Evolutionary conservation across 2,888 invertebrate species (phyloP), one percentile per base, ranked within the genome.

Genomic region (Mystacides longicornis): DNA sequence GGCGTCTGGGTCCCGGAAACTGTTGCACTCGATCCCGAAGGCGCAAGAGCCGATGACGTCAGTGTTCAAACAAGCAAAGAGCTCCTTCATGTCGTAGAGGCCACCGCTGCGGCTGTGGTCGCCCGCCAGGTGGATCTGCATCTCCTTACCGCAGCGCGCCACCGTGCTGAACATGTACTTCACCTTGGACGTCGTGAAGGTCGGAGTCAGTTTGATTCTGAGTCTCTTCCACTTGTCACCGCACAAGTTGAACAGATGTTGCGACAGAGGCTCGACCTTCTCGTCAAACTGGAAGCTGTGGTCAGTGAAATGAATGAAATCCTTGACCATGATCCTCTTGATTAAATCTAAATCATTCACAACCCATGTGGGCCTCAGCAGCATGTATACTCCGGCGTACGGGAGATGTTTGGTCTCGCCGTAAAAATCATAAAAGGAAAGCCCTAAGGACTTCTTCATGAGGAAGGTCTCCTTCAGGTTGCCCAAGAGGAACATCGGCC

Each of bases 131-230:
- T 67, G 67, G 0, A 53, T 42, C 14, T 59, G 55, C 59, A 69
- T 62, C 33, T 65, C 58, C 18, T 62, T 52, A 0, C 68, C 66
- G 27, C 72, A 71, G 0, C 62, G 60, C 0, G 64, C 56, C 9
- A 75, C 61, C 0, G 68, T 67, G 5, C 65, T 64, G 49, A 72
- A 74, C 75, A 77, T 75, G 22, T 64, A 67, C 59, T 72, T 75
- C 67, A 79, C 73, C 62, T 73, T 77, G 3, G 74, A 75, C 0
- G 75, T 69, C 1, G 74, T 73, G 52, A 79, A 79, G 0, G 73
- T 71, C 0, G 77, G 74, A 0, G 74, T 71, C 22, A 78, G 55
- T 49, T 74, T 72, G 1, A 66, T 63, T 14, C 79, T 65, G 45
- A 77, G 62, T 16, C 66, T 64, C 49, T 70, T 74, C 79, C 79